phyloP scores from a whole-genome alignment of 2,113 vertebrate genomes.

The Euleptes europaea region DNA sequence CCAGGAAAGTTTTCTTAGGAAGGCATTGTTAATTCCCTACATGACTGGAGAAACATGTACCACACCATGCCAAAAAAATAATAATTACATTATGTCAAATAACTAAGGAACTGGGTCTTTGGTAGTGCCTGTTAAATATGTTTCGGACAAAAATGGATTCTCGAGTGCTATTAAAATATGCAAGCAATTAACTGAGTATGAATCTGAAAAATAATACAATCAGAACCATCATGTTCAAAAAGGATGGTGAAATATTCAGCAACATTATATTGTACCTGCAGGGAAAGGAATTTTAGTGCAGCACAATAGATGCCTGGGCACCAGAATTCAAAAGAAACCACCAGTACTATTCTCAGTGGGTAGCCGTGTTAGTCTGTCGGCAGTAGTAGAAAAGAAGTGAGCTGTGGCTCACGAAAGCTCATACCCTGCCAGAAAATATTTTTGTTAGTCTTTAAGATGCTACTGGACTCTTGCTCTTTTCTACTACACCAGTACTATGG shows the following conservation, averaged over 20 bases:
- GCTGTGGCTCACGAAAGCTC: no score
- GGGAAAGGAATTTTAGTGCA: neutral
- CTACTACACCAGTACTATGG: neutral
- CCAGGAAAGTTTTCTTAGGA: no score
- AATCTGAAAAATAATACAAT: neutral
- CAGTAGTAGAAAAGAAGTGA: no score
- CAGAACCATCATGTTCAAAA: neutral
- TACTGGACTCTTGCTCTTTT: no score
- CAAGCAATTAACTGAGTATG: neutral
- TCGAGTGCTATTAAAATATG: neutral
- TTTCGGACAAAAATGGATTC: neutral
- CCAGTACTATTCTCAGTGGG: no score
- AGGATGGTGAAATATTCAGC: neutral
- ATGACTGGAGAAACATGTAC: neutral
- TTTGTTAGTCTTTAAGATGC: no score
- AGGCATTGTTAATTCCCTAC: no score
- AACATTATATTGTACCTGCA: neutral
- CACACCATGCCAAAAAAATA: neutral
- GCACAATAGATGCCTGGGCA: neutral
- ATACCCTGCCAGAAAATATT: no score
- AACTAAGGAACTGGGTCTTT: neutral
- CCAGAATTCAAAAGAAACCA: neutral
- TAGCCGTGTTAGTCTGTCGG: no score
- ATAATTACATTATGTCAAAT: neutral
- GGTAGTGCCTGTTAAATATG: neutral